Evolutionary conservation across 53 echinoderm and acorn worm genomes (phyloP).

Genomic region (Echinometra lucunter): DNA sequence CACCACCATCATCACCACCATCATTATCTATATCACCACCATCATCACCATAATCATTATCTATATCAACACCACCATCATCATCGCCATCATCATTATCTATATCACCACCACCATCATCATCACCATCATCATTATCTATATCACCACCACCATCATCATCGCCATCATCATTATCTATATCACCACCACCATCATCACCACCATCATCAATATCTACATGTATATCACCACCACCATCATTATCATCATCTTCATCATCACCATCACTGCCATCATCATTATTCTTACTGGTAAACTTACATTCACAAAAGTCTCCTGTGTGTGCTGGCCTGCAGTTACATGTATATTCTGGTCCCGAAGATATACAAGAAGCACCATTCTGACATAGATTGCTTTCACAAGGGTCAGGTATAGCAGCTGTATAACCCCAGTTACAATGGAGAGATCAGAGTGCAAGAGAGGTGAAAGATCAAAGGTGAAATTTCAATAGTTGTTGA

Average conservation of each 20-base stretch:
- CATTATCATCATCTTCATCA: not conserved
- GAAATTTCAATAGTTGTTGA: not conserved
- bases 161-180: not conserved
- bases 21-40: too few species aligned
- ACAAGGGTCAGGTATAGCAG: not conserved
- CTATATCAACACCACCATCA: not conserved
- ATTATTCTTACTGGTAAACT: not conserved
- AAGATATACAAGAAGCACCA: not conserved
- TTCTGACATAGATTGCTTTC: not conserved
- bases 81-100: not conserved
- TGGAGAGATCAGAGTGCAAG: conserved; percentile 15
- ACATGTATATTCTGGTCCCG: not conserved
- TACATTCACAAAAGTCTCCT: not conserved
- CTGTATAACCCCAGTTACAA: not conserved
- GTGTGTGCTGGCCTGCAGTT: not conserved
- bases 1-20: too few species aligned
- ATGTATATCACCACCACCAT: not conserved
- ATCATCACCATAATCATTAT: not conserved
- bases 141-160: not conserved
- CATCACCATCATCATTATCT: not conserved
- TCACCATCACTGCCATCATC: not conserved
- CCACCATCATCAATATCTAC: not conserved
- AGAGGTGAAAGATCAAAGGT: not conserved
- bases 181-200: not conserved
- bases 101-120: not conserved